Conservation (phyloP, 2,797 vertebrate genomes). For the Gastrophryne carolinensis region DNA sequence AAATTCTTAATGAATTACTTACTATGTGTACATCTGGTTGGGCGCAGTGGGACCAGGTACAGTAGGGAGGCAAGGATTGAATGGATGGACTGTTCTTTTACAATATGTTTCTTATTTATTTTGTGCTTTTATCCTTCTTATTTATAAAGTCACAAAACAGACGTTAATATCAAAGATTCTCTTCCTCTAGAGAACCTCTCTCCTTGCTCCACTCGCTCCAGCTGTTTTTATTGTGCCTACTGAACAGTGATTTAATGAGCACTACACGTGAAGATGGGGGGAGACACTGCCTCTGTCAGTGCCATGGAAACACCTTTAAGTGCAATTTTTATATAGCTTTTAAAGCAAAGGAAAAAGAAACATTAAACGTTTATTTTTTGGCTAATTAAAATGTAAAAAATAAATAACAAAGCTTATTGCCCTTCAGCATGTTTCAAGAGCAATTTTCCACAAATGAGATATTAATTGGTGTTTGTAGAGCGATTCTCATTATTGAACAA, state of each 20-base stretch:
- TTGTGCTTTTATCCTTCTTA: too few relatives aligned
- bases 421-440: neutral
- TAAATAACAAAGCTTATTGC: neutral
- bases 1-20: too few relatives aligned
- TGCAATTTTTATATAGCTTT: conserved; percentile 1
- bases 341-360: neutral
- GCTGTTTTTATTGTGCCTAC: neutral
- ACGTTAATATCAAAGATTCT: neutral
- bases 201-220: neutral
- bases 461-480: neutral
- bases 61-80: too few relatives aligned
- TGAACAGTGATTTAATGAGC: neutral
- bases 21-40: too few relatives aligned
- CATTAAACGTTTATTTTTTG: neutral
- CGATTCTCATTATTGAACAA: neutral
- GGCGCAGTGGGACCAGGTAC: too few relatives aligned
- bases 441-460: neutral
- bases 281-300: neutral
- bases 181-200: neutral
- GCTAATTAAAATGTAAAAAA: conserved; percentile 7
- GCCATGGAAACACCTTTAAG: conserved; percentile 26
- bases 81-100: too few relatives aligned
- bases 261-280: neutral
- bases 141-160: too few relatives aligned
- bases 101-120: too few relatives aligned